Base-by-base conservation (phyloP, 2,888 invertebrate genomes). In the Drosophila suboccidentalis region DNA sequence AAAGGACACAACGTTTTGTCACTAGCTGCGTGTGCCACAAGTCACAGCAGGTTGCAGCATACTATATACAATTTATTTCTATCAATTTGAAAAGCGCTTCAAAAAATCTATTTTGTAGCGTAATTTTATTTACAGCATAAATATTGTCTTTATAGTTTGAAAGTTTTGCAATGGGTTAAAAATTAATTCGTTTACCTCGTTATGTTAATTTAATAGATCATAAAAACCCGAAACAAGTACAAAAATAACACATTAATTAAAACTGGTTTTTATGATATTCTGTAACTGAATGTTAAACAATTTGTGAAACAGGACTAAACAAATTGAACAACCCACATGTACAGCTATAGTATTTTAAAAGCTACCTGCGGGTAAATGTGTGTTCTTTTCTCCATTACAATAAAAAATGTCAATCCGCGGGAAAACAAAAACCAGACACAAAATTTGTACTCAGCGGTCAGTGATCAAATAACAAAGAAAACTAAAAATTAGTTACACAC, bases 401-500 rank as follows among this genome's bases (percentile, higher is more conserved):
- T 36, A n/a, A 22, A 15, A 43, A 39, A 8, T 13, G 8, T 11
- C 49, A 53, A 39, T 57, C 29, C 74, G 5, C 55, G 43, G 50
- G 4, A 34, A 8, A 10, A 22, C 15, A 44, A 26, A 17, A 63
- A 11, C 36, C 4, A 11, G 17, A 57, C 19, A 58, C 58, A 38
- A 36, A 64, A 43, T 54, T 34, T 41, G 32, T 17, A 39, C 36
- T 41, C 22, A 11, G 57, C 43, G 68, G 57, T 62, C 61, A 58
- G 68, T 49, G 46, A 67, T 61, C 67, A 58, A 43, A 43, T 43
- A 78, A 78, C 60, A 74, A 78, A 59, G 53, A 32, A 44, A 53
- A 38, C 32, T n/a, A 29, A 46, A 36, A 39, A 41, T 17, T 4
- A 17, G 29, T 32, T 32, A 46, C 13, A 36, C 22, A 19, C 46